These are phyloP conservation scores for Neotragus pygmaeus DNA, from an alignment of 2,113 vertebrate species.

Conservation along the genomic window DNA sequence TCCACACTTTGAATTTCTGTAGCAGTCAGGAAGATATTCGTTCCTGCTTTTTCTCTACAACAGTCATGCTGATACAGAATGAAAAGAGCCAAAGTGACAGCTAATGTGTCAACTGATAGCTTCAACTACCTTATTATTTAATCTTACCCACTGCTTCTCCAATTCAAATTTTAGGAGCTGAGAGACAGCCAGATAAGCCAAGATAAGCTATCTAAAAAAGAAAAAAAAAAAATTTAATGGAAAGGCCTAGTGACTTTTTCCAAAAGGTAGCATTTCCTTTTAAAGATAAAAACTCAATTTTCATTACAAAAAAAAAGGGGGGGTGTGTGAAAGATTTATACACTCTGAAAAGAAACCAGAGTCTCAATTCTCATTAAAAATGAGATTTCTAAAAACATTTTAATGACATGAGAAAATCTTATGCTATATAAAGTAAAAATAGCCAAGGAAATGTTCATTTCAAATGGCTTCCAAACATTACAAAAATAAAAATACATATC, in stretches of 20 bases:
- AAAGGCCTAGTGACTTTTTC: not conserved
- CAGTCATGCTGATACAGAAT: not conserved
- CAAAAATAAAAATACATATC: conserved; percentile 19
- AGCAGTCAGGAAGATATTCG: not conserved
- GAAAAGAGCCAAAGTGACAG: not conserved
- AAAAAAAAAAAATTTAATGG: not conserved
- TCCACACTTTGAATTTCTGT: not conserved
- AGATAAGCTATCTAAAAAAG: not conserved
- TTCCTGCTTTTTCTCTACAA: not conserved
- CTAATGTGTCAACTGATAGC: not conserved
- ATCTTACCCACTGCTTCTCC: not conserved
- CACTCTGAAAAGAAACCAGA: not conserved
- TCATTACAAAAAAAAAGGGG: not conserved
- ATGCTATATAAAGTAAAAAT: conserved; percentile 11
- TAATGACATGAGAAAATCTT: conserved; percentile 21
- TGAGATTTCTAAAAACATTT: not conserved
- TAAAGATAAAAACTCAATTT: conserved; percentile 2
- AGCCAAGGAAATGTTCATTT: not conserved
- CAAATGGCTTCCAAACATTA: conserved; percentile 18
- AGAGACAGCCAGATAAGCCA: not conserved
- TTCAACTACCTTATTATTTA: not conserved
- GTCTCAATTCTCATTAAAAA: not conserved
- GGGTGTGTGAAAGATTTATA: not conserved
- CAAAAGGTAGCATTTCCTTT: conserved; percentile 20
- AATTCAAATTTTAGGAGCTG: not conserved